Conservation (phyloP, 2,888 invertebrate species). For the Anodontia alba region DNA sequence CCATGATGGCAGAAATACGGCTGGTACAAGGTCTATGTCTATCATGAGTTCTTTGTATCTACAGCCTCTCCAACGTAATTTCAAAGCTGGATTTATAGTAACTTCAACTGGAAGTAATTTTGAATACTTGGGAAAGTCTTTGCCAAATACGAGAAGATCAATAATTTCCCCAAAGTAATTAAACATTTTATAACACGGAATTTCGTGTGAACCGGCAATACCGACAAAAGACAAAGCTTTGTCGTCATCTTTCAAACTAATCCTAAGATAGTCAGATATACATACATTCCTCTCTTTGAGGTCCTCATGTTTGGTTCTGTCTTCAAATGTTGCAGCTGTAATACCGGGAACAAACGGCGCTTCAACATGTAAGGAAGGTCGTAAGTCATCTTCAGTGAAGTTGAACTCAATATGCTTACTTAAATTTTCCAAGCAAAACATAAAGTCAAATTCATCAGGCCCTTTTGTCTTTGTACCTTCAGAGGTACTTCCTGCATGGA, state of each 20-base stretch:
- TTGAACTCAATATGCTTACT: constrained; percentile 27
- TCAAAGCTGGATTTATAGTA: constrained; percentile 40
- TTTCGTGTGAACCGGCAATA: constrained; percentile 11
- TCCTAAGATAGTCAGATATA: constrained; percentile 42
- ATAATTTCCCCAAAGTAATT: constrained; percentile 27
- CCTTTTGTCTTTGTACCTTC: constrained; percentile 51
- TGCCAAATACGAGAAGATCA: constrained; percentile 26
- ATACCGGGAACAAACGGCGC: not conserved
- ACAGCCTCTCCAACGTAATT: constrained; percentile 40
- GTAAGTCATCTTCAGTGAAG: constrained; percentile 25
- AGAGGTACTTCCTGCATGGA: constrained; percentile 51
- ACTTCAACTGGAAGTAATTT: constrained; percentile 39
- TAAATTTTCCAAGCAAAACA: constrained; percentile 49
- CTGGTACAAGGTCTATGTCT: constrained; percentile 53
- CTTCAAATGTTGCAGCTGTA: not conserved
- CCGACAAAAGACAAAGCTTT: constrained; percentile 21
- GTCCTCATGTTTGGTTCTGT: not conserved
- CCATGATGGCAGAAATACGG: constrained; percentile 41
- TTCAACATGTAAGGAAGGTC: not conserved
- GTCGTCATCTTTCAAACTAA: constrained; percentile 25
- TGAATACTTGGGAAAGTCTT: constrained; percentile 43
- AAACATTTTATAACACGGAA: constrained; percentile 45
- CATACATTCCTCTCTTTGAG: constrained; percentile 3
- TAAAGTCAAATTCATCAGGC: constrained; percentile 58
- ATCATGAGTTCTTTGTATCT: constrained; percentile 50